A percentile compares a stretch with the other conserved stretches of the same genome.
Evolutionary conservation across 1,140 invertebrate species (phyloP).

Genomic region (Formica selysi): DNA sequence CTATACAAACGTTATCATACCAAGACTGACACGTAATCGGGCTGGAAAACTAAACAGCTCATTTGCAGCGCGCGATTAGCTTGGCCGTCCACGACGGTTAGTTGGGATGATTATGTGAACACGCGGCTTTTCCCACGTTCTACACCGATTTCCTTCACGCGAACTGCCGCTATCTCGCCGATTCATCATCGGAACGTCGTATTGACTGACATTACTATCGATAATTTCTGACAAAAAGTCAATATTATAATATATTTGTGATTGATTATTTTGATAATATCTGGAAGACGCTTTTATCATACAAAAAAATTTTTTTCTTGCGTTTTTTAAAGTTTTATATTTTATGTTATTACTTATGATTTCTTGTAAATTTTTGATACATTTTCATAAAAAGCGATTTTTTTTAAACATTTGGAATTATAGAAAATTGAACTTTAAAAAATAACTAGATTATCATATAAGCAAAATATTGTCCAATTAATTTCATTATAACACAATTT

Average conservation of each 20-base stretch:
- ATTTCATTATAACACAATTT: slow-evolving; percentile 1
- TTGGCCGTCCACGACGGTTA: not conserved
- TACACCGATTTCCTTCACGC: slow-evolving; percentile 18
- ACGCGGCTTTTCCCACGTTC: slow-evolving; percentile 20
- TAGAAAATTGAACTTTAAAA: not conserved
- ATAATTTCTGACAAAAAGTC: not conserved
- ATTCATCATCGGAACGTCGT: not conserved
- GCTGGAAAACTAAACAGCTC: slow-evolving; percentile 72
- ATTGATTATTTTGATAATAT: not conserved
- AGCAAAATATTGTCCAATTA: not conserved
- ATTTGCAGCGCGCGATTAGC: slow-evolving; percentile 68
- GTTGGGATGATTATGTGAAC: slow-evolving; percentile 59
- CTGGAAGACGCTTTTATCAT: not conserved
- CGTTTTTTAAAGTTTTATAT: too few relatives aligned
- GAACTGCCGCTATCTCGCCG: slow-evolving; percentile 1
- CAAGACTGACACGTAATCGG: slow-evolving; percentile 66
- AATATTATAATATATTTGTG: not conserved
- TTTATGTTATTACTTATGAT: not conserved
- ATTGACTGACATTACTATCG: not conserved
- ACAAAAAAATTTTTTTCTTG: not conserved
- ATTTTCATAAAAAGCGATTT: not conserved
- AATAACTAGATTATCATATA: not conserved
- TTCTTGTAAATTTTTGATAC: not conserved
- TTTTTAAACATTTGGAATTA: not conserved
- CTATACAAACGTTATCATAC: slow-evolving; percentile 69